phyloP scores from a whole-genome alignment of 2,888 invertebrate genomes.

The Chouioia cunea region DNA sequence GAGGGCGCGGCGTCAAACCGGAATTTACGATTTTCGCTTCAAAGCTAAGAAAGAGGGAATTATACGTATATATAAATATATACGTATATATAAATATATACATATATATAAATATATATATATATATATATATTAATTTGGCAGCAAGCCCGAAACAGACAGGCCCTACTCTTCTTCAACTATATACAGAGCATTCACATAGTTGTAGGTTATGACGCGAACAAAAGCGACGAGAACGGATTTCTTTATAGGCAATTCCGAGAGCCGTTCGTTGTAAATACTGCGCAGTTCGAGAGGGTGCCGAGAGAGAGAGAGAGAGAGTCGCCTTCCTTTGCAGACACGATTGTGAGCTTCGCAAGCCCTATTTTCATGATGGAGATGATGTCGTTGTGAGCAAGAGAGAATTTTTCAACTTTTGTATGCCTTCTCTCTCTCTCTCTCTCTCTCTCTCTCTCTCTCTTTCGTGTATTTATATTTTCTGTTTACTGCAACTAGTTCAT shows the following conservation, averaged over 20 bases:
- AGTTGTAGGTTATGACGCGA: constrained; percentile 63
- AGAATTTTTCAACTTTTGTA: no score
- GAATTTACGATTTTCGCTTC: constrained; percentile 56
- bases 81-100: no score
- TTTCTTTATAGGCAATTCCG: constrained; percentile 69
- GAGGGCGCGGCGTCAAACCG: constrained; percentile 56
- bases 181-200: constrained; percentile 13
- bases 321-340: no score
- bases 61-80: constrained; percentile 63
- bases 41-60: constrained; percentile 23
- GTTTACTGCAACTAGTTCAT: no score
- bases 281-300: constrained; percentile 48
- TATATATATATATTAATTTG: constrained; percentile 68
- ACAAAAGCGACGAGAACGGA: constrained; percentile 65
- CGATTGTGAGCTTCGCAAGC: background rate
- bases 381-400: background rate
- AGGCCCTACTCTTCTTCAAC: background rate
- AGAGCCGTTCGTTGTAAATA: constrained; percentile 63
- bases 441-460: no score
- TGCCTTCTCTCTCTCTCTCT: no score
- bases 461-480: no score
- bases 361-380: constrained; percentile 4
- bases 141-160: constrained; percentile 38
- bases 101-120: constrained; percentile 45
- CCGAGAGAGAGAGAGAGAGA: constrained; percentile 14